These are phyloP conservation scores for Melipona beecheii DNA, from an alignment of 2,888 invertebrate species.

Conservation along the genomic window DNA sequence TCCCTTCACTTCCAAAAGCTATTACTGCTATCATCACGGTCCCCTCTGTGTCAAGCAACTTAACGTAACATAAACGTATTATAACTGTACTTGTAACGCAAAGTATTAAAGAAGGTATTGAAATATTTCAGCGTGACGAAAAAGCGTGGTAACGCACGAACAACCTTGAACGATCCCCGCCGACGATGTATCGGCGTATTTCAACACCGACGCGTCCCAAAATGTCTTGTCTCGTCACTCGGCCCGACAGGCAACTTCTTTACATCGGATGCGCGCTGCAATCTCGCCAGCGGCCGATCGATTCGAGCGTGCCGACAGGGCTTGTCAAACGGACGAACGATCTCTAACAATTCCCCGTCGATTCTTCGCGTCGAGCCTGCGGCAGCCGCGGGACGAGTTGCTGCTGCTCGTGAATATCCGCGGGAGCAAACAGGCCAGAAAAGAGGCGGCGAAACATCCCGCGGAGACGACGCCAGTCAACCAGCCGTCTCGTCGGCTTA, in stretches of 20 bases:
- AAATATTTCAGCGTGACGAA: not conserved
- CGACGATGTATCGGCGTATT: not conserved
- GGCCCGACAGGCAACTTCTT: conserved; percentile 49
- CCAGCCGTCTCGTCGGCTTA: not conserved
- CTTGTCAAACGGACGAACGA: conserved; percentile 28
- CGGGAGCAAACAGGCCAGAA: not conserved
- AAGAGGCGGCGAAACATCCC: conserved; percentile 4
- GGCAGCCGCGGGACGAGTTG: too few relatives aligned
- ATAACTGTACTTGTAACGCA: too few relatives aligned
- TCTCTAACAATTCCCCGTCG: conserved; percentile 21
- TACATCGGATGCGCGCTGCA: conserved; percentile 19
- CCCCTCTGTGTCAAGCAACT: too few relatives aligned
- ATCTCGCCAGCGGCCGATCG: conserved; percentile 38
- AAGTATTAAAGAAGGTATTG: not conserved
- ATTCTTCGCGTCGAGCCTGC: not conserved
- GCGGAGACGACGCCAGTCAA: not conserved
- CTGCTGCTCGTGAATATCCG: not conserved
- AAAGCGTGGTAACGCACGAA: not conserved
- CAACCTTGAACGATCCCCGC: not conserved
- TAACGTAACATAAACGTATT: too few relatives aligned
- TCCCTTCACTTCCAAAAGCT: too few relatives aligned
- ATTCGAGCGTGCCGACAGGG: conserved; percentile 35
- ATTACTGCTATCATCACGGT: too few relatives aligned
- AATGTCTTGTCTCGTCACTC: conserved; percentile 47
- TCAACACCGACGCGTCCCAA: not conserved